Evolutionary conservation across 2,888 invertebrate genomes (phyloP), one percentile per base, ranked within the genome.

Genomic region (Andrena haemorrhoa): DNA sequence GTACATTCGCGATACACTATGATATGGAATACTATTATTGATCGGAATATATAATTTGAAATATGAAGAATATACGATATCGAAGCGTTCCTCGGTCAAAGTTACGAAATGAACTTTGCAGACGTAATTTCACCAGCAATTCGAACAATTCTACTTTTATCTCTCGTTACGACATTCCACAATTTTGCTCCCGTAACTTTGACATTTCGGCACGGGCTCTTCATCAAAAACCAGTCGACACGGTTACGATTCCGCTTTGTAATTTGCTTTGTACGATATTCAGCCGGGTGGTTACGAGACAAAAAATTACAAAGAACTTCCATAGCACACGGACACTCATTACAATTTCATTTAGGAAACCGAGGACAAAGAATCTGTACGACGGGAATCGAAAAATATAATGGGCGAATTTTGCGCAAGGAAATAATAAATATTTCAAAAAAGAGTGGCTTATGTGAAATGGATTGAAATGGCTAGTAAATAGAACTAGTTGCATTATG

Each of bases 91-190:
- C n/a, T n/a, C 7, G 1, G 20, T n/a, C n/a, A 29, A 23, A 47
- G 12, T 12, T 2, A n/a, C 10, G 20, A 47, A 31, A 47, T 12
- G 6, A 35, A 69, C 33, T 69, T 33, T 26, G 10, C 49, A 49
- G 26, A 33, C n/a, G 49, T 60, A 69, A 75, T 61, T 61, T 69
- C 5, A 2, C 33, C 10, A 16, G 33, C 8, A 49, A 29, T 33
- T 51, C n/a, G 16, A 49, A 26, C 23, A 75, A 75, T 78, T 75
- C 20, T 49, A 60, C 29, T 65, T 60, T 58, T 66, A 49, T n/a
- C 5, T 47, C 10, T n/a, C 35, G 61, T 26, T 68, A 20, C 41
- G 5, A 26, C 33, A 12, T 75, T 68, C 51, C n/a, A 8, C 53
- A 47, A 33, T 75, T 56, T 49, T 47, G 10, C 26, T 7, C 41